Base-by-base conservation (phyloP, 1,140 invertebrate genomes). In the Drosophila albomicans region DNA sequence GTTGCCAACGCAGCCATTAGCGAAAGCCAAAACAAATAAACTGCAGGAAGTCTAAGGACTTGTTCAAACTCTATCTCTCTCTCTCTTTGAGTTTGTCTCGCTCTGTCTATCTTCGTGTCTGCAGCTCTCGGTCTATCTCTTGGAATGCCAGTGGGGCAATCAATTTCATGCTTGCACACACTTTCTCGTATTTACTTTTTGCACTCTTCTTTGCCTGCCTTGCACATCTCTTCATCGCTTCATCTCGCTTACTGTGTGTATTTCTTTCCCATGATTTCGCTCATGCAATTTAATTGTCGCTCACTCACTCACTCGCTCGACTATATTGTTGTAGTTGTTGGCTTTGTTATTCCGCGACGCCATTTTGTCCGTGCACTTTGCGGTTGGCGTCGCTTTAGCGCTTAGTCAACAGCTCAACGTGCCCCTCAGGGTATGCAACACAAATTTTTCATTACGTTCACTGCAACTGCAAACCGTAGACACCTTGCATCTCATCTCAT, bases 241-340 rank as follows among this genome's bases (percentile, higher is more conserved):
- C 4, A n/a, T 46, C 8, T 30, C 32, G 38, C 16, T 63, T 13
- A n/a, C 35, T 54, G 61, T 61, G 57, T 46, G 28, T 48, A 32
- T 32, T n/a, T 1, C 52, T 57, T 81, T 57, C 69, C 62, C 64
- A 64, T 66, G 70, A 68, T 56, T 49, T 64, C 66, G 20, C 41
- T 79, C 73, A 20, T 54, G 78, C 74, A 85, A 80, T 78, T 80
- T 84, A 84, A 84, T 84, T 84, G 81, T 85, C 66, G 58, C 62
- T 58, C 10, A 11, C 16, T 41, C 56, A 16, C 2, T 43, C 56
- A 25, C 3, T 25, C 20, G 15, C 48, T 32, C 5, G 6, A 32
- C 32, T 48, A 48, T 49, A 35, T 62, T 70, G 49, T 63, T 68
- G 30, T 51, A 65, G n/a, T 41, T 41, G 45, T 28, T 51, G 25